These are phyloP conservation scores for Piprites chloris DNA, from an alignment of 2,113 vertebrate genomes.

Conservation along the genomic window DNA sequence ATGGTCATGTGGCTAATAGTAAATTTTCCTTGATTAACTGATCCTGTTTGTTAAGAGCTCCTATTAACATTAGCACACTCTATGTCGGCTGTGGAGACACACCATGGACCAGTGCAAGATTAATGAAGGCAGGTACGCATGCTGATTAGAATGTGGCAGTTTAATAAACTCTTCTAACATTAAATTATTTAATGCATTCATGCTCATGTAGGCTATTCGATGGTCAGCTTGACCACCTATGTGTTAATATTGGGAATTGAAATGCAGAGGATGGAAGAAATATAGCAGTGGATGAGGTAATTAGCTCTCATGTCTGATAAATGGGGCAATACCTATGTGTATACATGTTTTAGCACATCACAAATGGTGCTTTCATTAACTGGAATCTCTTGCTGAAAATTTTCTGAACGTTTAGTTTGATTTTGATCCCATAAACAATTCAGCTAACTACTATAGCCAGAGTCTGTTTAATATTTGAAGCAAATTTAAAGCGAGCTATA, in stretches of 20 bases:
- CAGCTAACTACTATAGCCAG: slow-evolving; percentile 61
- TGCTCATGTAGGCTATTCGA: slow-evolving; percentile 91
- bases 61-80: slow-evolving; percentile 89
- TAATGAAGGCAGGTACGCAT: slow-evolving; percentile 87
- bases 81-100: slow-evolving; percentile 77
- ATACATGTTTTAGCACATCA: slow-evolving; percentile 90
- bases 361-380: slow-evolving; percentile 91
- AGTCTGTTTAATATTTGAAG: slow-evolving; percentile 66
- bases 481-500: slow-evolving; percentile 67
- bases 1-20: slow-evolving; percentile 90
- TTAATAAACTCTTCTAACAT: slow-evolving; percentile 92
- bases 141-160: slow-evolving; percentile 91
- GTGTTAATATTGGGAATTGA: slow-evolving; percentile 95
- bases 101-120: slow-evolving; percentile 88
- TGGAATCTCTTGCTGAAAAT: slow-evolving; percentile 80
- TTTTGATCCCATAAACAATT: slow-evolving; percentile 75
- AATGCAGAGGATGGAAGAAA: slow-evolving; percentile 92
- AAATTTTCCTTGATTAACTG: slow-evolving; percentile 98
- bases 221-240: slow-evolving; percentile 91
- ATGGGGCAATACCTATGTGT: slow-evolving; percentile 97
- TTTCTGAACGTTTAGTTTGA: slow-evolving; percentile 83
- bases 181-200: slow-evolving; percentile 99
- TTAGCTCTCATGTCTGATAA: slow-evolving; percentile 98
- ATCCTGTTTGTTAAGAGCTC: slow-evolving; percentile 95
- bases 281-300: slow-evolving; percentile 89